A percentile compares a stretch with the other conserved stretches of the same genome.
These are phyloP conservation scores for Marisa cornuarietis DNA, from an alignment of 1,140 invertebrate genomes.

Conservation along the genomic window DNA sequence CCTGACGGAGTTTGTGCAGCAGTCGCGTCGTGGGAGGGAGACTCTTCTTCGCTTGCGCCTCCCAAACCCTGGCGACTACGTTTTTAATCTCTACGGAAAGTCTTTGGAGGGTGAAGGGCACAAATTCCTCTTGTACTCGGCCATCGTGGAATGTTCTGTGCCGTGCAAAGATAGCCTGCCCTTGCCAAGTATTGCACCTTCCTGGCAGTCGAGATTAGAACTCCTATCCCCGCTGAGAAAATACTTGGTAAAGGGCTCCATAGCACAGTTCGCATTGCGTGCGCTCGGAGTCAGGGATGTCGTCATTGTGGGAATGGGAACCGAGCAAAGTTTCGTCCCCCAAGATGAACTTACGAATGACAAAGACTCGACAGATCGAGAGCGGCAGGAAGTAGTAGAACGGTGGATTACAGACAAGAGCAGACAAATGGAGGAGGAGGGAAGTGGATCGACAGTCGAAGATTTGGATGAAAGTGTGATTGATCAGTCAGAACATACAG, in stretches of 20 bases:
- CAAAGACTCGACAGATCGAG: not conserved
- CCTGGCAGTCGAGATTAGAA: slow-evolving; percentile 4
- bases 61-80: slow-evolving; percentile 9
- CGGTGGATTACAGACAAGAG: not conserved
- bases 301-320: not conserved
- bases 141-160: slow-evolving; percentile 17
- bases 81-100: slow-evolving; percentile 23
- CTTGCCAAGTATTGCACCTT: slow-evolving; percentile 5
- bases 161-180: slow-evolving; percentile 20
- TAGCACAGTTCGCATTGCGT: slow-evolving; percentile 13
- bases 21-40: not conserved
- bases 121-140: slow-evolving; percentile 21
- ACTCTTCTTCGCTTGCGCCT: slow-evolving; percentile 8
- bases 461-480: not conserved
- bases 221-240: slow-evolving; percentile 14
- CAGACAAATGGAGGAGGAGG: not conserved
- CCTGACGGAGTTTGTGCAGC: slow-evolving; percentile 14
- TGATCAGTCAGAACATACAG: not conserved
- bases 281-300: slow-evolving; percentile 9
- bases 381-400: not conserved
- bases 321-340: not conserved
- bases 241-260: slow-evolving; percentile 6
- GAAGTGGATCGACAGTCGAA: not conserved
- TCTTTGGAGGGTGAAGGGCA: slow-evolving; percentile 7
- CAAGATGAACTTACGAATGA: not conserved